Base-by-base conservation (phyloP, 1,140 invertebrate species). In the Drosophila takahashii region DNA sequence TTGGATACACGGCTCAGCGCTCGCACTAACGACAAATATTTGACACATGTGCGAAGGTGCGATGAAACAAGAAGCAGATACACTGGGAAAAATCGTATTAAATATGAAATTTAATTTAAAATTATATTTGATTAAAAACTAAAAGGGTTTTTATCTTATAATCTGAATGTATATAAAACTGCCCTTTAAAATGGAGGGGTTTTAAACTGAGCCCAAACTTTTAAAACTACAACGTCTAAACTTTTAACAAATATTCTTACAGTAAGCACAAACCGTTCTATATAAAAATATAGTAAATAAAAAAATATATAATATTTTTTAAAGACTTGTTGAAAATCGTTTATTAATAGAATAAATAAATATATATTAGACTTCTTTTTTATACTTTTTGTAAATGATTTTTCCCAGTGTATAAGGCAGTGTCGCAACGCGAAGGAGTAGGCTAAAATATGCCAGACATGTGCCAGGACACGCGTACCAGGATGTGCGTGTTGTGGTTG, bases 21-120 rank as follows among this genome's bases (percentile, higher is more conserved):
- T 69, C 75, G 53, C 66, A 67, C 79, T 81, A 85, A 79, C 77
- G 75, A 79, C 76, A 89, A 89, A 83, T 80, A 89, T 84, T 89
- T 77, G 77, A 87, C 76, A 89, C 76, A 69, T 71, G 72, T 44
- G 41, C n/a, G 41, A 18, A 44, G 61, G 41, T 13, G 27, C 10
- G 26, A 9, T n/a, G 45, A 32, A 4, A 26, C 10, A 34, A 8
- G 22, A 8, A 18, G 15, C 3, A 11, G 26, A 39, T 45, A 13
- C 42, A 50, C 47, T 10, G 13, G 11, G 2, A 22, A 7, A 44
- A 44, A 41, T 41, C 15, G 7, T 3, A 13, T 13, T 41, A 8
- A 41, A 41, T 15, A 41, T 10, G 9, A 42, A 44, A 11, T 7
- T 32, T 1, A 9, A 9, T 7, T 9, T 7, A 32, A 9, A 9